Evolutionary conservation across 1,140 invertebrate species (phyloP), one percentile per base, ranked within the genome.

Genomic region (Drosophila trapezifrons): DNA sequence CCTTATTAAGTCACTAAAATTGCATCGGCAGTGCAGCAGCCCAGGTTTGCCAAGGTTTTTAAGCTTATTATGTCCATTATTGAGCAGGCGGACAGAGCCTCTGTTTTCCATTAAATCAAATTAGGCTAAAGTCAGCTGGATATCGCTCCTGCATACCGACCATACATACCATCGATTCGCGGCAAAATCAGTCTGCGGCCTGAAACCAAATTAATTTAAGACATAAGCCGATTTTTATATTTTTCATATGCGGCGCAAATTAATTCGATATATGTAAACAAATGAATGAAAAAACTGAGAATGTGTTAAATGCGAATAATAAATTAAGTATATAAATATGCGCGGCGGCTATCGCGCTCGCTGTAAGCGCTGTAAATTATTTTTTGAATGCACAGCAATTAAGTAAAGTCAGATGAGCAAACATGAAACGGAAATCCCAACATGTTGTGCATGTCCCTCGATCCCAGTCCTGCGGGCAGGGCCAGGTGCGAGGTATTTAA

Each of bases 171-270:
- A 49, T 49, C 15, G 43, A 46, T 22, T 29, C 69, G 47, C 29
- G 7, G 32, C 45, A 8, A 42, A 81, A 81, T 77, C 59, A 59
- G 59, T 52, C 15, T n/a, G 32, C 20, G 9, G 13, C n/a, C 56
- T 49, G 29, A 56, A 51, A 45, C 17, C 29, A 49, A 67, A 80
- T 71, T 84, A 74, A 83, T 82, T 82, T 56, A 63, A 62, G 46
- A 59, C 70, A 78, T 82, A 82, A 81, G 79, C 69, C 43, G 54
- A 67, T 75, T 82, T 83, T 83, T 78, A 74, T 78, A 58, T 20
- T 65, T 82, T 65, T 67, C 57, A 77, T 59, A 70, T 58, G 49
- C 62, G 56, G 46, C 40, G 43, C 55, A 64, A 81, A 81, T 81
- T 76, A 81, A 74, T 64, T 22, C 62, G 58, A 38, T 63, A 75